These are phyloP conservation scores for Sphaerophoria rueppellii DNA, from an alignment of 2,888 invertebrate species.

Conservation along the genomic window DNA sequence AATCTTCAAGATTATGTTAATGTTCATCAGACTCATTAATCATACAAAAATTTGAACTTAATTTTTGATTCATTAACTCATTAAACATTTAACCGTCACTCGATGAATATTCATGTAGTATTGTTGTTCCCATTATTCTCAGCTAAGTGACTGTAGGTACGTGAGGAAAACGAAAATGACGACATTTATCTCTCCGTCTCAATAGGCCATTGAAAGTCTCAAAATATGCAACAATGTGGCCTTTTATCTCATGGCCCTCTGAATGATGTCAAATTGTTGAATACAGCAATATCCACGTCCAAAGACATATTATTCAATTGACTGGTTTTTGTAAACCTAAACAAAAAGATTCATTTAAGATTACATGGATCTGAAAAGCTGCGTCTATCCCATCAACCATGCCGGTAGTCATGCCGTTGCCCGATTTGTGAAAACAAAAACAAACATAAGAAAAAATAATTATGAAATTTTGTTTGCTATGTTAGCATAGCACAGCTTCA, in stretches of 20 bases:
- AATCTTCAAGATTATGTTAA: conserved; percentile 11
- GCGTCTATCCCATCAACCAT: conserved; percentile 16
- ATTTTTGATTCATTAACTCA: background rate
- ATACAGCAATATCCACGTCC: background rate
- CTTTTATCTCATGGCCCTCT: conserved; percentile 30
- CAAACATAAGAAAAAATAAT: conserved; percentile 26
- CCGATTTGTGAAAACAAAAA: background rate
- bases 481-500: conserved; percentile 21
- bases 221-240: conserved; percentile 41
- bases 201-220: conserved; percentile 24
- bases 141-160: conserved; percentile 33
- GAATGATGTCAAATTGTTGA: conserved; percentile 36
- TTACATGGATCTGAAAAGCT: conserved; percentile 20
- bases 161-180: conserved; percentile 41
- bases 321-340: conserved; percentile 35
- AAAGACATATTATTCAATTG: background rate
- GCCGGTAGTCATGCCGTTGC: background rate
- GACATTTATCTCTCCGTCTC: conserved; percentile 29
- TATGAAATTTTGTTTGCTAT: conserved; percentile 61
- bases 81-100: background rate
- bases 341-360: conserved; percentile 36
- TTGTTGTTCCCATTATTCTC: conserved; percentile 44
- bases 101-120: conserved; percentile 38
- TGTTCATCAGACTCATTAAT: background rate
- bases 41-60: background rate